Conservation (phyloP, 1,140 invertebrate species). For the Helicoverpa zea region DNA sequence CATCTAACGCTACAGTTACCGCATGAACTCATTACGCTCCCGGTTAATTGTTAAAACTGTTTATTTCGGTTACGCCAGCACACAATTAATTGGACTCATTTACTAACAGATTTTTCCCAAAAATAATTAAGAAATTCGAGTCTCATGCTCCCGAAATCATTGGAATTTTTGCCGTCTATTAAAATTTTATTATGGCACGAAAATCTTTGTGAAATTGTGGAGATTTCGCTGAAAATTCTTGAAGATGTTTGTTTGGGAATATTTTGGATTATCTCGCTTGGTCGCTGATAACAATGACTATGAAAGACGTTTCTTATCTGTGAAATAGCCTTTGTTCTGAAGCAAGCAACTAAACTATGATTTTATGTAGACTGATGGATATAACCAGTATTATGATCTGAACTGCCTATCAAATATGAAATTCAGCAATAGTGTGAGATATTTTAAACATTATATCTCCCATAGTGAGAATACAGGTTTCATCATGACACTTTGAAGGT, state of each 20-base stretch:
- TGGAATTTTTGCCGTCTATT: neutral
- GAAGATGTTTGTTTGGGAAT: neutral
- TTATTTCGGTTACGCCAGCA: conserved; percentile 24
- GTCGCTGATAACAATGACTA: too few relatives aligned
- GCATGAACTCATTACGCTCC: conserved; percentile 10
- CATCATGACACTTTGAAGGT: too few relatives aligned
- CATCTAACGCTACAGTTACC: conserved; percentile 19
- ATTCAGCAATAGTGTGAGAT: too few relatives aligned
- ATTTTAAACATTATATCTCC: too few relatives aligned
- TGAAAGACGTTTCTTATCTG: too few relatives aligned
- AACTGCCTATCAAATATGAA: too few relatives aligned
- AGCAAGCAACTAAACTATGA: neutral
- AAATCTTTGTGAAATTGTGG: neutral
- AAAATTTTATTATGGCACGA: neutral
- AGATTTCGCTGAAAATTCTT: conserved; percentile 3
- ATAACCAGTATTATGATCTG: too few relatives aligned
- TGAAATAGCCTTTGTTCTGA: too few relatives aligned
- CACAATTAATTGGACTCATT: conserved; percentile 31
- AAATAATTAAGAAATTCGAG: conserved; percentile 35
- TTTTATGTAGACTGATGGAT: too few relatives aligned
- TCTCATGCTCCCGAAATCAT: neutral
- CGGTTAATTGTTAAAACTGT: conserved; percentile 31
- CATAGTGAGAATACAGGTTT: too few relatives aligned
- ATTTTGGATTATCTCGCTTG: neutral
- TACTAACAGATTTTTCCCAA: conserved; percentile 2